phyloP scores from a whole-genome alignment of 2,797 vertebrate species.

The Enteromius thamalakanensis region DNA sequence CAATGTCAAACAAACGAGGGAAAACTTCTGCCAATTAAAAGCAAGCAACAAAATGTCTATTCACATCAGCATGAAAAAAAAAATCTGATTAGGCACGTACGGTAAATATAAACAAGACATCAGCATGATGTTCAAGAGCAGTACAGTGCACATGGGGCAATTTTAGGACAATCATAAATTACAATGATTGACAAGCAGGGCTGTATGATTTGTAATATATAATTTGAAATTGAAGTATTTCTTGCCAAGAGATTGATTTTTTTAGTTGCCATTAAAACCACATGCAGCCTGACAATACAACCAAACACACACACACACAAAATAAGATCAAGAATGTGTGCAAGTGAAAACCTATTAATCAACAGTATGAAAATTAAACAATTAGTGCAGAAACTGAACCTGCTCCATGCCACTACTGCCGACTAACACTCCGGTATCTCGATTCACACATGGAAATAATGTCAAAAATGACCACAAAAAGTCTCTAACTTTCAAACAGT shows the following conservation, averaged over 20 bases:
- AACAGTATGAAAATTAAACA: slow-evolving; percentile 29
- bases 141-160: slow-evolving; percentile 63
- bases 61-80: slow-evolving; percentile 49
- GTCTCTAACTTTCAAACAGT: slow-evolving; percentile 17
- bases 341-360: slow-evolving; percentile 53
- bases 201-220: slow-evolving; percentile 23
- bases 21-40: slow-evolving; percentile 35
- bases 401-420: slow-evolving; percentile 23
- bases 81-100: slow-evolving; percentile 75
- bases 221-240: not conserved
- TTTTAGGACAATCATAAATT: slow-evolving; percentile 51
- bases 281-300: slow-evolving; percentile 33
- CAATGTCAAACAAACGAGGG: not conserved
- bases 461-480: slow-evolving; percentile 14
- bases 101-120: slow-evolving; percentile 73
- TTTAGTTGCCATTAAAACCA: slow-evolving; percentile 26
- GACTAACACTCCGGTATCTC: slow-evolving; percentile 8
- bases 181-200: slow-evolving; percentile 1
- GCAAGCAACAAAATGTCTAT: slow-evolving; percentile 38
- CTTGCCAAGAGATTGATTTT: slow-evolving; percentile 8
- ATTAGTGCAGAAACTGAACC: slow-evolving; percentile 34
- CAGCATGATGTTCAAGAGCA: slow-evolving; percentile 53
- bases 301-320: slow-evolving; percentile 8
- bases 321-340: slow-evolving; percentile 22
- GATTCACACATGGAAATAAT: slow-evolving; percentile 16